These are phyloP conservation scores for Tragelaphus buxtoni DNA, from an alignment of 2,113 vertebrate genomes.

Conservation along the genomic window DNA sequence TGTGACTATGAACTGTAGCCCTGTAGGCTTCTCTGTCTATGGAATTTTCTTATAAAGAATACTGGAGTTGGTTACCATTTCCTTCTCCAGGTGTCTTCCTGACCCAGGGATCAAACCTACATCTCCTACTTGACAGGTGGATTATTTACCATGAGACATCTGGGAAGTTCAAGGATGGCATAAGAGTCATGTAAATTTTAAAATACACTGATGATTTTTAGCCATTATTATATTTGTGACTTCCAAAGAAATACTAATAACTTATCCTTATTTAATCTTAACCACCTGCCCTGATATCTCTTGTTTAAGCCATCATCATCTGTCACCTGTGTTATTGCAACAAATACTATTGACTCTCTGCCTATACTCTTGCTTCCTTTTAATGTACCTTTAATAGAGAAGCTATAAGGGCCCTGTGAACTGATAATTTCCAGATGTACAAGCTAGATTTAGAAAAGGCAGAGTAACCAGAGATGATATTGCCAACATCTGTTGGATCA, in stretches of 20 bases:
- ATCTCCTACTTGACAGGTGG: background rate
- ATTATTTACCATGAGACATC: background rate
- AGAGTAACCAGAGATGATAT: background rate
- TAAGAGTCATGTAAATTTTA: background rate
- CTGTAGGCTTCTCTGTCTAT: background rate
- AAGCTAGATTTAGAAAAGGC: background rate
- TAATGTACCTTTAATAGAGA: background rate
- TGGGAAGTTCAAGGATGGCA: background rate
- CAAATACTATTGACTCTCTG: background rate
- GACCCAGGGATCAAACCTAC: background rate
- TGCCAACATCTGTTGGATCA: background rate
- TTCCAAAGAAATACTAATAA: background rate
- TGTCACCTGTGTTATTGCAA: background rate
- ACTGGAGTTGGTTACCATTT: background rate
- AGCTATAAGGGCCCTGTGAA: background rate
- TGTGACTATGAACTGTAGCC: background rate
- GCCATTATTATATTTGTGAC: background rate
- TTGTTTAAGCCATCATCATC: background rate
- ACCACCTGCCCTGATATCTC: background rate
- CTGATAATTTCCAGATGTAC: background rate
- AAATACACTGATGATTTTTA: background rate
- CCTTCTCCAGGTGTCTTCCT: background rate
- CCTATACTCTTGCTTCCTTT: background rate
- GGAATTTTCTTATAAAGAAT: background rate
- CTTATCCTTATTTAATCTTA: background rate